Evolutionary conservation across 2,888 invertebrate species (phyloP).

Genomic region (Hyposoter didymator): DNA sequence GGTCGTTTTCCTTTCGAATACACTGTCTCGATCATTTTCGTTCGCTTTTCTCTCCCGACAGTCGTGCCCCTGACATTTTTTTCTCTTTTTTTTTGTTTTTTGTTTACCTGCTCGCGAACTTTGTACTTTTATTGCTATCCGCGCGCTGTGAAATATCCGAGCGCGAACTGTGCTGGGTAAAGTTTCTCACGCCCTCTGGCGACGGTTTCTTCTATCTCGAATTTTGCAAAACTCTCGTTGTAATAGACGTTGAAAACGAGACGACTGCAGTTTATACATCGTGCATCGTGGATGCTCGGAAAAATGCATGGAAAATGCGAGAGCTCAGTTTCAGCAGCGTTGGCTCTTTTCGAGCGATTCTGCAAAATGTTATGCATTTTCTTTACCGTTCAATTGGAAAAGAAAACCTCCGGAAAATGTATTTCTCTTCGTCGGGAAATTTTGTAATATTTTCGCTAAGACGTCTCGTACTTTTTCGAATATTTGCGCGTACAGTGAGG

Average conservation of each 20-base stretch:
- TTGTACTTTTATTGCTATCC: slow-evolving; percentile 47
- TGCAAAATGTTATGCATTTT: background rate
- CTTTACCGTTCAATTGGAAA: background rate
- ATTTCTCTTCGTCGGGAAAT: too few relatives aligned
- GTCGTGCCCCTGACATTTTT: slow-evolving; percentile 9
- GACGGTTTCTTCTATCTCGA: background rate
- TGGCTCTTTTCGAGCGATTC: background rate
- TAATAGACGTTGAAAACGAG: background rate
- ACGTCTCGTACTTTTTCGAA: too few relatives aligned
- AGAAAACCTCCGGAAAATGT: background rate
- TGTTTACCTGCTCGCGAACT: slow-evolving; percentile 22
- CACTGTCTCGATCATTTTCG: slow-evolving; percentile 10
- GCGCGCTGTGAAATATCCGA: slow-evolving; percentile 14
- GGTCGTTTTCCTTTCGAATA: background rate
- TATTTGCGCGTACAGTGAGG: too few relatives aligned
- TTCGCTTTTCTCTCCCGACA: slow-evolving; percentile 1
- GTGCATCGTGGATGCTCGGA: background rate
- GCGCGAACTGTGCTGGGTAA: background rate
- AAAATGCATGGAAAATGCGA: background rate
- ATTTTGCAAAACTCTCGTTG: background rate
- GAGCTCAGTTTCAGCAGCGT: background rate
- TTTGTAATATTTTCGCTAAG: too few relatives aligned
- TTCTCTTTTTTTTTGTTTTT: background rate
- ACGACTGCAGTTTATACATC: background rate
- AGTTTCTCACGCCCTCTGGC: background rate